phyloP scores from a whole-genome alignment of 2,113 vertebrate species.

The Mormoops blainvillei region DNA sequence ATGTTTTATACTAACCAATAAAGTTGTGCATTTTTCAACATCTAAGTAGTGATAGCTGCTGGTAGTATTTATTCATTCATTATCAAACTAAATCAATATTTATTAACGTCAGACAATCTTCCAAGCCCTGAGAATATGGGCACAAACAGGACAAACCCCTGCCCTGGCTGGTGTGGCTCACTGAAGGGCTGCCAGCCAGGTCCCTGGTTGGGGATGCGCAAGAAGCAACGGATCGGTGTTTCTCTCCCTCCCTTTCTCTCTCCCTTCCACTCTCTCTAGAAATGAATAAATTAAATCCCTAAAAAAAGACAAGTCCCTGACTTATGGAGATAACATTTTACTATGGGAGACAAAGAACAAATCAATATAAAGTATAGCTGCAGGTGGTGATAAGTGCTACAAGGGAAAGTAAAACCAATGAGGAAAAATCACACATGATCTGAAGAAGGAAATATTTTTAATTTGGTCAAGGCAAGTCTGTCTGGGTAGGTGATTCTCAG shows the following conservation, averaged over 20 bases:
- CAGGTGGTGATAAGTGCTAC: background rate
- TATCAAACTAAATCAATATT: background rate
- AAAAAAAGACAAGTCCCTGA: background rate
- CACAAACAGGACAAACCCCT: background rate
- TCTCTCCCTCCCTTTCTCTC: too few species aligned
- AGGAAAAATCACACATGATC: background rate
- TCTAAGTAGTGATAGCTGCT: background rate
- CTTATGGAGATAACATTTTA: background rate
- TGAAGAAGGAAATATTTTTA: background rate
- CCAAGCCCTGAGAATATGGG: background rate
- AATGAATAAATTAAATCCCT: too few species aligned
- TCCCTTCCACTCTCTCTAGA: too few species aligned
- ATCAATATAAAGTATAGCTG: background rate
- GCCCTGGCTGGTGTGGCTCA: too few species aligned
- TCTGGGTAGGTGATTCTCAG: background rate
- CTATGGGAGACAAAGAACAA: background rate
- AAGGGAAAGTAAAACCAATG: slow-evolving; percentile 8
- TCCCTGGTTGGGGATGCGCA: too few species aligned
- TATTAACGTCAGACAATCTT: background rate
- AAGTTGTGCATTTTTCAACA: background rate
- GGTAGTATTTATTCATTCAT: background rate
- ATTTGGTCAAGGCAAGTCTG: background rate
- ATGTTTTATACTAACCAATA: background rate
- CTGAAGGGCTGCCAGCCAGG: too few species aligned
- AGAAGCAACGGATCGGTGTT: too few species aligned